Conservation (phyloP, 2,797 vertebrate species). For the Novumbra hubbsi region DNA sequence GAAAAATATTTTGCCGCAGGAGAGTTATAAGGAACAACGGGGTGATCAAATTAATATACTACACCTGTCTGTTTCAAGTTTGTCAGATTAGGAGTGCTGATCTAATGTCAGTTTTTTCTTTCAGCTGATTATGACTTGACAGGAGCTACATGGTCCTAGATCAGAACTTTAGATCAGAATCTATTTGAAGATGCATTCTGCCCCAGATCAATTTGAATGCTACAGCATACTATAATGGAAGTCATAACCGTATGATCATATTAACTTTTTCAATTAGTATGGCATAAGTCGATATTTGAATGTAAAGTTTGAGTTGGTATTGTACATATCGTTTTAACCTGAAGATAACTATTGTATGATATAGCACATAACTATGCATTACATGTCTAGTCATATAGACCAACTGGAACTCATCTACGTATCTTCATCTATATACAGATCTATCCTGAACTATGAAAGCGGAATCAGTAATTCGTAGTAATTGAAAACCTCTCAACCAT, state of each 20-base stretch:
- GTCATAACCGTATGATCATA: constrained; percentile 27
- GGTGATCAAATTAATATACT: too few species aligned
- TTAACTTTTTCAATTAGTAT: constrained; percentile 32
- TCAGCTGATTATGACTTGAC: not conserved
- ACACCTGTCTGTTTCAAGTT: not conserved
- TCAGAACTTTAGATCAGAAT: not conserved
- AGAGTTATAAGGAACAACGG: too few species aligned
- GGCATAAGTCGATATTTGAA: constrained; percentile 47
- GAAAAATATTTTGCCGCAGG: too few species aligned
- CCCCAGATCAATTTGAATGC: constrained; percentile 24
- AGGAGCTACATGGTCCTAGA: not conserved
- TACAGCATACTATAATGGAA: constrained; percentile 41
- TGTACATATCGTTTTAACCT: constrained; percentile 22
- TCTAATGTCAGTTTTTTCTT: constrained; percentile 15
- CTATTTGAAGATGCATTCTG: constrained; percentile 1
- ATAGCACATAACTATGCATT: constrained; percentile 80
- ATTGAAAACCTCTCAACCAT: not conserved
- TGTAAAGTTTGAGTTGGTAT: constrained; percentile 59
- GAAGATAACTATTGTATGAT: constrained; percentile 55
- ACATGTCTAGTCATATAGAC: constrained; percentile 51
- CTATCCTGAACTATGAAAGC: constrained; percentile 48
- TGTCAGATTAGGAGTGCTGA: not conserved
- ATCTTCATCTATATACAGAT: constrained; percentile 64
- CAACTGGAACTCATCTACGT: constrained; percentile 15
- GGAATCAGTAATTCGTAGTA: not conserved